These are phyloP conservation scores for Anadara kagoshimensis DNA, from an alignment of 1,140 invertebrate genomes.

Conservation along the genomic window DNA sequence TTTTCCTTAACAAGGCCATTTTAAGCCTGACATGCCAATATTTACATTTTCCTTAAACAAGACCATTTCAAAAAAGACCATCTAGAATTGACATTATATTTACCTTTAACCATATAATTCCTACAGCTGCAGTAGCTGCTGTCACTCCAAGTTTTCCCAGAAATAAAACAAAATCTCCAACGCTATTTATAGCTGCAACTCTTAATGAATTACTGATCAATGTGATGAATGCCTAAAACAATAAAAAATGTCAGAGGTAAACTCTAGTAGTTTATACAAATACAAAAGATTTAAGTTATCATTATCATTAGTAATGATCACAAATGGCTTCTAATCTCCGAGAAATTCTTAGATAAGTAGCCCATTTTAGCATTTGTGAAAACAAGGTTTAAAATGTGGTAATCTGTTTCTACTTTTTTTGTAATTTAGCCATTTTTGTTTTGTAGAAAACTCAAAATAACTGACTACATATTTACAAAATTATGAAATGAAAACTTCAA, in stretches of 20 bases:
- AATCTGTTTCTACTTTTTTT: no score
- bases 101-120: constrained; percentile 78
- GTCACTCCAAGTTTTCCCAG: constrained; percentile 88
- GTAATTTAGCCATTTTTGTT: no score
- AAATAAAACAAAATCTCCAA: constrained; percentile 96
- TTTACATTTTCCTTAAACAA: not conserved
- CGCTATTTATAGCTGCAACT: constrained; percentile 93
- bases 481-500: no score
- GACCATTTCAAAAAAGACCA: not conserved
- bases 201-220: constrained; percentile 83
- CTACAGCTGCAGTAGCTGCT: constrained; percentile 77
- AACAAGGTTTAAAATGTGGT: not conserved
- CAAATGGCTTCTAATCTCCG: not conserved
- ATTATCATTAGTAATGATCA: no score
- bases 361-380: not conserved
- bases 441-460: no score
- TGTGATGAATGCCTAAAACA: constrained; percentile 66
- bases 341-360: constrained; percentile 10
- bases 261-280: not conserved
- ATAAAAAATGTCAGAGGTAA: constrained; percentile 16
- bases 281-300: no score
- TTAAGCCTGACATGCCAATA: not conserved
- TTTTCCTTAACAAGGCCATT: not conserved
- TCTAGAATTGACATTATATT: not conserved
- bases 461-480: no score